Evolutionary conservation across 37 sponge, comb jelly and placozoan genomes (phyloP).

Genomic region (Cladorhizidae sp.): DNA sequence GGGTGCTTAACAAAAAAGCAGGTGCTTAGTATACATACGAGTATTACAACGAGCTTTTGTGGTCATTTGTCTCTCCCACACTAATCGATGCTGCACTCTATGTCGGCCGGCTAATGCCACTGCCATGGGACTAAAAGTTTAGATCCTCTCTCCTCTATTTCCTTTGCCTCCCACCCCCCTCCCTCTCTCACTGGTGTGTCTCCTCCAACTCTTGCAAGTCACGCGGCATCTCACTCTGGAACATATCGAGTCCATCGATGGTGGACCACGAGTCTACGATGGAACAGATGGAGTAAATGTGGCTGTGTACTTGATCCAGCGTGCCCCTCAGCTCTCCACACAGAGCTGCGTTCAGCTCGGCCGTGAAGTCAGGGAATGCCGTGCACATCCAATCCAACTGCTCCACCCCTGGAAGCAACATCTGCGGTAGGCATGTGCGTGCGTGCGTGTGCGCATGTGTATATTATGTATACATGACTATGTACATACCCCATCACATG

Average conservation of each 20-base stretch:
- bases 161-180: not conserved
- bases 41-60: no score
- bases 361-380: slow-evolving; percentile 50
- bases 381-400: slow-evolving; percentile 43
- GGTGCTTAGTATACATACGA: no score
- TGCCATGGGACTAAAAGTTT: no score
- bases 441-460: no score
- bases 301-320: slow-evolving; percentile 15
- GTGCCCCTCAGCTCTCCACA: slow-evolving; percentile 35
- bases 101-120: no score
- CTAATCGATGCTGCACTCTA: no score
- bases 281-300: not conserved
- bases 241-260: slow-evolving; percentile 40
- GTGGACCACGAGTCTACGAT: slow-evolving; percentile 31
- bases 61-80: no score
- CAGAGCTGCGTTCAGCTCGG: slow-evolving; percentile 19
- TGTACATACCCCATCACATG: no score
- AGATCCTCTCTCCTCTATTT: no score
- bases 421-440: not conserved
- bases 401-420: slow-evolving; percentile 25
- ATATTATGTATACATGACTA: no score
- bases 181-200: slow-evolving; percentile 46
- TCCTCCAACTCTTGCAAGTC: slow-evolving; percentile 24
- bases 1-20: no score
- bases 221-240: not conserved